Evolutionary conservation across 2,113 vertebrate species (phyloP).

Genomic region (Nerophis ophidion): DNA sequence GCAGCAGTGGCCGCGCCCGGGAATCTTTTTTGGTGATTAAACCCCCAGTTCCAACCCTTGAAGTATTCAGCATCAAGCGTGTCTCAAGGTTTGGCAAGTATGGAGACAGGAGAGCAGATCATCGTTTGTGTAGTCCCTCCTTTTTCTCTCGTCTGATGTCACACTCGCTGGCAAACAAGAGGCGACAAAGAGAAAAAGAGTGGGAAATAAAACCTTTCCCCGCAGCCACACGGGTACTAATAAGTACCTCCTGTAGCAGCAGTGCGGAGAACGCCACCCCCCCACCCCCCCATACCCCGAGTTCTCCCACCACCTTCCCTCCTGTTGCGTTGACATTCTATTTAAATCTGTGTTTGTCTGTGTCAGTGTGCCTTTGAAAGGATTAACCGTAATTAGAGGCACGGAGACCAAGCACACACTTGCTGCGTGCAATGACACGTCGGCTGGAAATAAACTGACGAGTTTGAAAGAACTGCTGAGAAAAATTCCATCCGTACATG

Average conservation of each 20-base stretch:
- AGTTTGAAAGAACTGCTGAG: not conserved
- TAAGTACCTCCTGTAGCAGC: not conserved
- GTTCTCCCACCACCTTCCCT: not conserved
- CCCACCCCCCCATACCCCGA: not conserved
- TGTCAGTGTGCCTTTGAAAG: not conserved
- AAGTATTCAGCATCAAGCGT: too few species aligned
- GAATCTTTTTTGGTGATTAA: too few species aligned
- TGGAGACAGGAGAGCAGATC: slow-evolving; percentile 47
- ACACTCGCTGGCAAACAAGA: slow-evolving; percentile 21
- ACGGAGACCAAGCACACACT: not conserved
- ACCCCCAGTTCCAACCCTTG: too few species aligned
- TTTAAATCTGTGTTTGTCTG: not conserved
- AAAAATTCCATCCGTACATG: not conserved
- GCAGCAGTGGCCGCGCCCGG: too few species aligned
- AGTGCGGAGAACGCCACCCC: not conserved
- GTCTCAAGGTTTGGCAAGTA: too few species aligned
- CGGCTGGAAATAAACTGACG: not conserved
- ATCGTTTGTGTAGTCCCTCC: slow-evolving; percentile 49
- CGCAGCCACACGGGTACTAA: not conserved
- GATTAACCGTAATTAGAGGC: not conserved
- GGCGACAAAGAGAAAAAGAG: not conserved
- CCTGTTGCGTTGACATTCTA: not conserved
- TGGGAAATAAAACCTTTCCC: not conserved
- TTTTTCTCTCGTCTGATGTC: slow-evolving; percentile 37
- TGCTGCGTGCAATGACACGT: not conserved